Evolutionary conservation across 2,888 invertebrate species (phyloP), one percentile per base, ranked within the genome.

Genomic region (Aricia artaxerxes): DNA sequence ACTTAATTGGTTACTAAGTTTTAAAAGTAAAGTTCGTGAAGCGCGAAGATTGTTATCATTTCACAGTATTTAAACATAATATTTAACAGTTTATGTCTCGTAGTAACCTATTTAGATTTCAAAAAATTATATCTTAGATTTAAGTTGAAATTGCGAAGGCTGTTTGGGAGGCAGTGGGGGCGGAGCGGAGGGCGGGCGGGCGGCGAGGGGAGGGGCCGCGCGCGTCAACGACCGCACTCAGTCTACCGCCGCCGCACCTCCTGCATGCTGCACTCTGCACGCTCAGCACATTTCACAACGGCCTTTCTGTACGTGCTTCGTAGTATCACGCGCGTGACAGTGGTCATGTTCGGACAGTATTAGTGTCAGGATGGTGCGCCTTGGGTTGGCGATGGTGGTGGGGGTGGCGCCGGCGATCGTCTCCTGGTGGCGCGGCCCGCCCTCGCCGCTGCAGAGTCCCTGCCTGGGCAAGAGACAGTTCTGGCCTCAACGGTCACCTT

Each of bases 191-290:
- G 85, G 84, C 82, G 89, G 90, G 93, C 93, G 92, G 93, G 92
- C 91, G 92, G 91, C 88, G 89, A 88, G 91, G 89, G 91, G 90
- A 92, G 91, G 86, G 87, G 82, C 82, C 85, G 85, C 87, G 88
- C 92, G 91, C 93, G 94, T 94, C 94, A 94, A 94, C 93, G 94
- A 94, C 94, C 94, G 94, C 93, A 91, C 83, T 93, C 90, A 88
- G 90, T 90, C 91, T 89, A 91, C 89, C 85, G 87, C 85, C 92
- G 92, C 86, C 86, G 87, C 86, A 82, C 53, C 79, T 81, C 81
- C 81, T 81, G 83, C 84, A 83, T 80, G 82, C 84, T 85, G 88
- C 86, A 88, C 87, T 86, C 86, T 75, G 78, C 78, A 40, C 73
- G 80, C 79, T 40, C 80, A 81, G 69, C 80, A 79, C 44, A 38